Evolutionary conservation across 2,888 invertebrate species (phyloP), one percentile per base, ranked within the genome.

Genomic region (Cheilosia variabilis): DNA sequence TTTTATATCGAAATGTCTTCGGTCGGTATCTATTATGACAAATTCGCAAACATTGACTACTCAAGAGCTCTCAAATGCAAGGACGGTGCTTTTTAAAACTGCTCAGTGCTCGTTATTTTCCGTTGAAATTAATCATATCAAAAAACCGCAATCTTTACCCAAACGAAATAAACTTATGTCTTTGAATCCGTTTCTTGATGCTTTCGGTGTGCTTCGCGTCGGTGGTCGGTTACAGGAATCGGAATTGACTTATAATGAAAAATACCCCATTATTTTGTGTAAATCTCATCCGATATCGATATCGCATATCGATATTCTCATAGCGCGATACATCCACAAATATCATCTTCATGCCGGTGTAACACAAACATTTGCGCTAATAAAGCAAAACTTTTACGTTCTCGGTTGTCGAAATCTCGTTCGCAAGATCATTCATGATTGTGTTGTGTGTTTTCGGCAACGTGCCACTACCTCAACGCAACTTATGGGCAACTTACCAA

Each of bases 401-500:
- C 6, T 50, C 2, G 57, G 66, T 4, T 75, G 55, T 34, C 34
- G 73, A 34, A 73, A 73, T 55, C 13, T 62, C 0, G 2, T 63
- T 9, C 73, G 63, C 3, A 55, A 63, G 5, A 15, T 66, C 9
- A 47, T 66, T 7, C 57, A 66, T n/a, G 19, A 75, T 17, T 75
- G 65, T 47, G 55, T 75, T 3, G 34, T 19, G 9, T 73, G 73
- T 27, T 55, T 73, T 10, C 62, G 62, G n/a, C 72, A 72, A 13
- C 24, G 72, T 3, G 22, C 27, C 6, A 13, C 2, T 3, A 24
- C 53, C 10, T 22, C 62, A 50, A 52, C n/a, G 41, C 72, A 72
- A 22, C 31, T 24, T 45, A 62, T 60, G 72, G 72, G 41, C 17
- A 72, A 50, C 31, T 4, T 62, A 13, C 71, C 60, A 10, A 24